A percentile compares a stretch with the other conserved stretches of the same genome.
These are phyloP conservation scores for Bombus ignitus DNA, from an alignment of 1,140 invertebrate genomes.

Conservation along the genomic window DNA sequence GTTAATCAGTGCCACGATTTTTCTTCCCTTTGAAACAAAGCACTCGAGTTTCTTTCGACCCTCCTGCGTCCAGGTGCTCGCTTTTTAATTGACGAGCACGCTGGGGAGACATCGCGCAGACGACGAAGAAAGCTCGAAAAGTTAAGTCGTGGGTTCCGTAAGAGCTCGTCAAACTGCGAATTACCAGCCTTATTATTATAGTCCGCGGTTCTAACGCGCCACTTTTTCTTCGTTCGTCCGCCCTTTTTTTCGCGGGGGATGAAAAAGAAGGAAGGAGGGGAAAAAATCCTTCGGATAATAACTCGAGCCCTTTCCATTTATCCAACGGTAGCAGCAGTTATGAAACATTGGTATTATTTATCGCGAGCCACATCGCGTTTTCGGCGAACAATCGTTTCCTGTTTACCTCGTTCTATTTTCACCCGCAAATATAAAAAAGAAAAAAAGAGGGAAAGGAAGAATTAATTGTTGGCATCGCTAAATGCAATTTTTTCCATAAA, in stretches of 20 bases:
- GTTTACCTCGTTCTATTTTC: background rate
- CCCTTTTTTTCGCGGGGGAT: background rate
- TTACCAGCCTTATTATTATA: slow-evolving; percentile 82
- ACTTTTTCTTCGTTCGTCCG: slow-evolving; percentile 65
- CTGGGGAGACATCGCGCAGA: slow-evolving; percentile 74
- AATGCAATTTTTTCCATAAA: slow-evolving; percentile 22
- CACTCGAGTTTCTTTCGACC: slow-evolving; percentile 31
- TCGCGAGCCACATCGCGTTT: background rate
- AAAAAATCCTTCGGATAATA: slow-evolving; percentile 69
- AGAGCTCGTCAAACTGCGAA: slow-evolving; percentile 80
- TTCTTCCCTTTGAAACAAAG: slow-evolving; percentile 37
- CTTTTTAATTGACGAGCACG: slow-evolving; percentile 79
- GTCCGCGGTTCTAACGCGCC: slow-evolving; percentile 71
- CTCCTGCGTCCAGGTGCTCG: slow-evolving; percentile 69
- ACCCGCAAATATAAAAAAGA: background rate
- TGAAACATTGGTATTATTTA: slow-evolving; percentile 45
- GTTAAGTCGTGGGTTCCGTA: slow-evolving; percentile 64
- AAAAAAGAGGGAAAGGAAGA: background rate
- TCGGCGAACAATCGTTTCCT: slow-evolving; percentile 26
- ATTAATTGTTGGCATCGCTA: slow-evolving; percentile 17
- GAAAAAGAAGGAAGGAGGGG: slow-evolving; percentile 49
- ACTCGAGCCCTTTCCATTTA: slow-evolving; percentile 70
- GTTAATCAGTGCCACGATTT: slow-evolving; percentile 63
- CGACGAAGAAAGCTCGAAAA: slow-evolving; percentile 72
- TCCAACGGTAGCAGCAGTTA: slow-evolving; percentile 10